Evolutionary conservation across 1,140 invertebrate species (phyloP), one percentile per base, ranked within the genome.

Genomic region (Bursaphelenchus mucronatus): DNA sequence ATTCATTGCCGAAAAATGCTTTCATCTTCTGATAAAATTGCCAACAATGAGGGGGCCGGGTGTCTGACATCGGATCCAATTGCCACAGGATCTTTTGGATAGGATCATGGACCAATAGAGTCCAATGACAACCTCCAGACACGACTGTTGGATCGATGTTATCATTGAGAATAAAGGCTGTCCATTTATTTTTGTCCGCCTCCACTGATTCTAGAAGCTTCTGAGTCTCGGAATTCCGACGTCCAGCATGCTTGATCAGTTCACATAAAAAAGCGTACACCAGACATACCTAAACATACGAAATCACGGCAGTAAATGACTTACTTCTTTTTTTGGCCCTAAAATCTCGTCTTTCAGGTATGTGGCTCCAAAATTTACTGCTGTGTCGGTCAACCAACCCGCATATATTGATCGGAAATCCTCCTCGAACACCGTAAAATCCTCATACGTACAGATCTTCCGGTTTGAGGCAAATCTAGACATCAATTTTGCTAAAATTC

Each of bases 21-120:
- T 44, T 39, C 1, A 59, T 40, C 30, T 44, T 39, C 44, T 13
- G 13, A 39, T 15, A 59, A 39, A 59, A 59, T 44, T 59, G 13
- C 41, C 41, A 59, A 39, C 57, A 59, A 43, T 59, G 57, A 39
- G 45, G 13, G 6, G 57, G 57, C 40, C 57, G 57, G 41, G 30
- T 59, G 41, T 59, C 57, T n/a, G 30, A n/a, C 19, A 59, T 59
- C 40, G 57, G 57, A 59, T 59, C 57, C 3, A 59, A 50, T 50
- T 59, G 57, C 19, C 19, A 59, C 3, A 59, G 15, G 13, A 44
- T 7, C 0, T 59, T 59, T 50, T 59, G 57, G 41, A 40, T 11
- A n/a, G 57, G 57, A 13, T 39, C 57, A 39, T 59, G 57, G 3
- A 59, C 11, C 5, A 59, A 44, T 17, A 59, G 40, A n/a, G 57